Base-by-base conservation (phyloP, 2,113 vertebrate species). In the Chitala chitala region DNA sequence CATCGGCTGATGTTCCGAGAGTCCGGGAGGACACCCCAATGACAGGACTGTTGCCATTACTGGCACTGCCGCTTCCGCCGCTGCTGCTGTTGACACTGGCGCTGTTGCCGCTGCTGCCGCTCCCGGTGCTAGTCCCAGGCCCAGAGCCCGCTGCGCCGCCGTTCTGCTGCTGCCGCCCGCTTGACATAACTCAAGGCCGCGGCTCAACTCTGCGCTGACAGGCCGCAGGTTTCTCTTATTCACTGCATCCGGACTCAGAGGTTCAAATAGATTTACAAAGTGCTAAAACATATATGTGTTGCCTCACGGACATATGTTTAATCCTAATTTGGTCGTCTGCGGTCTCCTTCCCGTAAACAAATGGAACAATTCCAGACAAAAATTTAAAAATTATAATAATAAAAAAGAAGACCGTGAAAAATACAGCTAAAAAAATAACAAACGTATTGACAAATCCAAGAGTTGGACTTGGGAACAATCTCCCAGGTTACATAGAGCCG, bases 51-150 rank as follows among this genome's bases (percentile, higher is more conserved):
- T 63, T 92, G 13, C 86, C 76, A 77, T 90, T 83, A 83, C 84
- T 42, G 74, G 78, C 20, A 82, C 78, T 82, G 33, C 84, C 72
- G 79, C 74, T 6, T 77, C 80, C 44, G 79, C 63, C 48, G 40
- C 82, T 78, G 64, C 82, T 76, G 22, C 78, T 59, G 66, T 13
- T 51, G 12, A 51, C 33, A 22, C 64, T 66, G 38, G 22, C 42
- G 3, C 5, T 76, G 64, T 73, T 80, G 1, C 79, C 40, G 78
- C 55, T 82, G 69, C 81, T 88, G 44, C 82, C 74, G 73, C 79
- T 77, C 48, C 79, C 86, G 77, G 86, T 87, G 83, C 90, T 92
- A 3, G 90, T 91, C 76, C 90, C 82, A 42, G 90, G 89, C 78
- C 93, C 87, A 1, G 90, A 87, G 68, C 82, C 82, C 26, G 84